Evolutionary conservation across 2,113 vertebrate genomes (phyloP).

Genomic region (crab-eating macaque (Macaca fascicularis)): DNA sequence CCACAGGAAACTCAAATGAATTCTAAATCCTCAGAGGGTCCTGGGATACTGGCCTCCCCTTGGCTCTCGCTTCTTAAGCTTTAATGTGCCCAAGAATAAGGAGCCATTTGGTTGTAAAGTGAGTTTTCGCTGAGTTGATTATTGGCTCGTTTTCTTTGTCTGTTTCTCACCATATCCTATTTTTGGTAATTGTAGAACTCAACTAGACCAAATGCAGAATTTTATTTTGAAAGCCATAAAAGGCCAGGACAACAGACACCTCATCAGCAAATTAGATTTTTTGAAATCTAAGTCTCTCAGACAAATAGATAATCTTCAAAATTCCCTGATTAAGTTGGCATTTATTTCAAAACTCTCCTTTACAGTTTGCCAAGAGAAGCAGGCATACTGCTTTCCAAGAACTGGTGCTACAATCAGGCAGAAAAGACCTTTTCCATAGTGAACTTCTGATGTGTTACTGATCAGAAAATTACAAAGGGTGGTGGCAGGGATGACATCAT

Average conservation of each 20-base stretch:
- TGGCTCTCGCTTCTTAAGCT: not conserved
- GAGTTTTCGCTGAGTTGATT: not conserved
- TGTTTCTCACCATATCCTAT: not conserved
- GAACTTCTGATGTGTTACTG: not conserved
- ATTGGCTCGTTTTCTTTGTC: not conserved
- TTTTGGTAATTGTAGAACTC: not conserved
- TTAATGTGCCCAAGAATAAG: not conserved
- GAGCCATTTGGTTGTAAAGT: not conserved
- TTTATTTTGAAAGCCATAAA: not conserved
- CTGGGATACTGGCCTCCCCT: no score
- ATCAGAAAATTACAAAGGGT: not conserved
- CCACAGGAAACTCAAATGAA: not conserved
- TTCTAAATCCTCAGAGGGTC: not conserved
- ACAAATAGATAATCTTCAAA: not conserved
- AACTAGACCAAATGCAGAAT: not conserved
- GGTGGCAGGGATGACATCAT: rapidly evolving
- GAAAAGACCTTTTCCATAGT: not conserved
- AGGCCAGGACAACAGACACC: not conserved
- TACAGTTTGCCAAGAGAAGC: not conserved
- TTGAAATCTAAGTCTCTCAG: not conserved
- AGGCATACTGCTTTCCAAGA: not conserved
- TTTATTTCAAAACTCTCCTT: conserved; percentile 1
- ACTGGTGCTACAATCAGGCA: not conserved
- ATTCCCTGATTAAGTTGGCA: not conserved
- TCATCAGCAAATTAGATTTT: not conserved